A percentile compares a stretch with the other conserved stretches of the same genome.
phyloP scores from a whole-genome alignment of 2,113 vertebrate genomes.

The Scolopax mira region DNA sequence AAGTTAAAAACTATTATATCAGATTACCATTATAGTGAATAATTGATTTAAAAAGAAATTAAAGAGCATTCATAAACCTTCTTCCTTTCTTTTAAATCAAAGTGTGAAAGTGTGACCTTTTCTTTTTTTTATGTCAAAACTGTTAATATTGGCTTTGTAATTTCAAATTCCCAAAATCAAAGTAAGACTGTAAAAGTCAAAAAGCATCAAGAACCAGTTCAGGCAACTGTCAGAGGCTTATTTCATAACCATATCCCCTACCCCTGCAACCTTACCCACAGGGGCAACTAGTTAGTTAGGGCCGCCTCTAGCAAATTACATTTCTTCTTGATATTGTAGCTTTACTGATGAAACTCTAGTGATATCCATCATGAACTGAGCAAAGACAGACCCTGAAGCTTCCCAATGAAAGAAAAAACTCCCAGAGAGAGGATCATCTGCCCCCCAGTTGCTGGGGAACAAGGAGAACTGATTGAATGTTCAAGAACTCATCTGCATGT shows the following conservation, averaged over 20 bases:
- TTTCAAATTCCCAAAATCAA: background rate
- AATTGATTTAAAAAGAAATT: background rate
- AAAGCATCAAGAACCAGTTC: background rate
- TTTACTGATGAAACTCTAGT: background rate
- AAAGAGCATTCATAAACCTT: rapidly evolving
- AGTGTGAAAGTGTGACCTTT: background rate
- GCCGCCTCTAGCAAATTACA: background rate
- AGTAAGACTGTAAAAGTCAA: background rate
- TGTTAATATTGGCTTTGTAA: background rate
- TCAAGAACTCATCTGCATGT: background rate
- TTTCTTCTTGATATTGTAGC: background rate
- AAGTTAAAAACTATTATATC: background rate
- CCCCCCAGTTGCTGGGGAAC: background rate
- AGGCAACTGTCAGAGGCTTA: background rate
- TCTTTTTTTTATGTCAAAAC: background rate
- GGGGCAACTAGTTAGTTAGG: background rate
- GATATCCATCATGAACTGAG: background rate
- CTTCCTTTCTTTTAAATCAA: background rate
- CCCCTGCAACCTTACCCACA: background rate
- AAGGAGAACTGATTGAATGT: background rate
- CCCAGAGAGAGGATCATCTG: background rate
- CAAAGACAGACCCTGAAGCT: background rate
- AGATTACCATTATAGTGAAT: background rate
- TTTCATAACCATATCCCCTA: background rate
- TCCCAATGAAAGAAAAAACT: background rate